These are phyloP conservation scores for Pampus argenteus DNA, from an alignment of 2,797 vertebrate genomes.

Conservation along the genomic window DNA sequence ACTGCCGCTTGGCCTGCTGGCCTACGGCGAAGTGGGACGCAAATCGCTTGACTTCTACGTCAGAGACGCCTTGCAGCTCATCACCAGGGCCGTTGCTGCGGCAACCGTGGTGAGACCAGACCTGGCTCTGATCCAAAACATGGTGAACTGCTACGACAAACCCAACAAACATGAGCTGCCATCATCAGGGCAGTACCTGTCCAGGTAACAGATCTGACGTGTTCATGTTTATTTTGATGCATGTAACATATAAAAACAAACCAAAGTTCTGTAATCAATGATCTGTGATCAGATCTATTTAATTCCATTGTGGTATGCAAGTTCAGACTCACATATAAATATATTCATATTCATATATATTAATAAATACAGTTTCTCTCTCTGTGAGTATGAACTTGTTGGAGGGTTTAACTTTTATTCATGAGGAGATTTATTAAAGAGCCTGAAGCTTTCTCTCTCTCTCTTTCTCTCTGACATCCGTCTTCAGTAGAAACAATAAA, in stretches of 20 bases:
- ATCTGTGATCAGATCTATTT: no score
- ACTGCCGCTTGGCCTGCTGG: constrained; percentile 88
- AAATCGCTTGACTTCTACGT: constrained; percentile 88
- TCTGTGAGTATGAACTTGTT: constrained; percentile 56
- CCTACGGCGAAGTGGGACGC: constrained; percentile 86
- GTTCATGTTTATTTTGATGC: no score
- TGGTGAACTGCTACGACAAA: constrained; percentile 82
- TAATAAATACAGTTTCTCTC: constrained; percentile 31
- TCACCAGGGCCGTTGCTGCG: constrained; percentile 80
- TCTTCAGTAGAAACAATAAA: no score
- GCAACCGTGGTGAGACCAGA: constrained; percentile 78
- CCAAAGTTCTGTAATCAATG: no score
- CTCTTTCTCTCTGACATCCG: not conserved
- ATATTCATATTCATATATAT: constrained; percentile 16
- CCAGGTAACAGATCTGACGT: constrained; percentile 83
- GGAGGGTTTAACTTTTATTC: constrained; percentile 70
- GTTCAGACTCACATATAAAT: not conserved
- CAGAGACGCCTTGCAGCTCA: constrained; percentile 85
- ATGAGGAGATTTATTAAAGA: constrained; percentile 58
- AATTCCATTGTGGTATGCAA: no score
- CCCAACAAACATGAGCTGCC: constrained; percentile 54
- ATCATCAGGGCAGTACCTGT: constrained; percentile 84
- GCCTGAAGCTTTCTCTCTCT: constrained; percentile 6
- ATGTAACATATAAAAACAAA: no score
- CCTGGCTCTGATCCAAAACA: constrained; percentile 80